Evolutionary conservation across 2,888 invertebrate species (phyloP), one percentile per base, ranked within the genome.

Genomic region (Macaria liturata): DNA sequence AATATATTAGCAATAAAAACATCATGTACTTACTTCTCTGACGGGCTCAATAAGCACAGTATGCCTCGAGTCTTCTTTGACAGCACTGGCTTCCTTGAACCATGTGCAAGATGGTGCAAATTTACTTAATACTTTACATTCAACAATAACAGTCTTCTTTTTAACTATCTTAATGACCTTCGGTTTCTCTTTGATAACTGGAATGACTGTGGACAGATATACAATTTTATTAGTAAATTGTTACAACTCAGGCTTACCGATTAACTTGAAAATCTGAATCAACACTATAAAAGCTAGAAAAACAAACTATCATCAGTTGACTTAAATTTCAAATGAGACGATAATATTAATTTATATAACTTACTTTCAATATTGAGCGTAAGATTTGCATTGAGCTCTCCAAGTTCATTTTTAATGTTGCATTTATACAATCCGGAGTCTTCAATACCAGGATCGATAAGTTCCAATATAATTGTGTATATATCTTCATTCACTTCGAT

Each of bases 341-440:
- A n/a, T 4, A 39, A n/a, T 31, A 45, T 37, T 8, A 32, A 30
- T 3, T 9, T 3, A 32, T 1, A 20, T 43, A 52, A 92, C 95
- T 94, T 93, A 98, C 98, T 98, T 95, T 98, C 98, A 91, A 99
- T 98, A 91, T 99, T 99, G 74, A 99, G 94, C 70, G 98, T 98
- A 68, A 99, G 94, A 91, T 99, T 99, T 62, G 98, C 98, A 84
- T 98, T 98, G 68, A 98, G 94, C 94, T 99, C 99, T 73, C 99
- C 99, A 81, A 97, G 95, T 77, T 95, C 94, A 90, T 99, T 99
- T 88, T 98, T 98, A 76, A 98, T 98, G 80, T 98, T 98, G 88
- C 99, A 99, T 88, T 99, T 98, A 93, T 99, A 99, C 65, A 98
- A 93, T 69, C 99, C 99, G 74, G 98, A 98, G 92, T 99, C 99